Evolutionary conservation across 2,113 vertebrate genomes (phyloP).

Genomic region (Gasterosteus aculeatus): DNA sequence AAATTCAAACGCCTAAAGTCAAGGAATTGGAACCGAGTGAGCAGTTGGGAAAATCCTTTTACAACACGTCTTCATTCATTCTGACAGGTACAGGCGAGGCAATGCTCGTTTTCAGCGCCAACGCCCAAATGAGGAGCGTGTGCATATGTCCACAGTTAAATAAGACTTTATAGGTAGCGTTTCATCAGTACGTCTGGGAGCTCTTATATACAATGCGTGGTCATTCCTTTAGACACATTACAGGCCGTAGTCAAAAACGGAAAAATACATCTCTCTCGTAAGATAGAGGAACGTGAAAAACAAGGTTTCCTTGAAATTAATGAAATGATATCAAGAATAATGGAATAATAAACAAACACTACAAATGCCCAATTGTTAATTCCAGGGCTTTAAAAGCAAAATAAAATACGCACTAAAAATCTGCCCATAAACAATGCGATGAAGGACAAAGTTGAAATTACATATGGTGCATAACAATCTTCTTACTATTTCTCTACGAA

Average conservation of each 20-base stretch:
- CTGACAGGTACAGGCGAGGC: slow-evolving; percentile 39
- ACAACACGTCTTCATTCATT: slow-evolving; percentile 23
- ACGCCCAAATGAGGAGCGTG: slow-evolving; percentile 60
- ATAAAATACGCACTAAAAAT: background rate
- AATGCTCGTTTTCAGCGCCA: slow-evolving; percentile 48
- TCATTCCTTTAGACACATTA: slow-evolving; percentile 66
- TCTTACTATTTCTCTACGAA: slow-evolving; percentile 8
- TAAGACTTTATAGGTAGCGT: slow-evolving; percentile 59
- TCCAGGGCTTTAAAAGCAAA: slow-evolving; percentile 6
- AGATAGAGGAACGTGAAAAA: slow-evolving; percentile 6
- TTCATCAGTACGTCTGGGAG: slow-evolving; percentile 57
- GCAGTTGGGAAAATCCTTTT: background rate
- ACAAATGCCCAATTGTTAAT: background rate
- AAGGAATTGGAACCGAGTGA: background rate
- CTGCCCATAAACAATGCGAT: background rate
- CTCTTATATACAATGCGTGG: slow-evolving; percentile 63
- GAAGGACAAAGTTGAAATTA: slow-evolving; percentile 12
- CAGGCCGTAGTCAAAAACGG: slow-evolving; percentile 9
- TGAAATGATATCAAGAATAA: background rate
- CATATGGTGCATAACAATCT: slow-evolving; percentile 5
- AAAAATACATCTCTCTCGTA: slow-evolving; percentile 4
- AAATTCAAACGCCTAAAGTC: background rate
- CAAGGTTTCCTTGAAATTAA: slow-evolving; percentile 1
- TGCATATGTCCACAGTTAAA: slow-evolving; percentile 20
- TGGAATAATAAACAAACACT: slow-evolving; percentile 25